Evolutionary conservation across 2,888 invertebrate species (phyloP), one percentile per base, ranked within the genome.

Genomic region (Cremastinae sp.): DNA sequence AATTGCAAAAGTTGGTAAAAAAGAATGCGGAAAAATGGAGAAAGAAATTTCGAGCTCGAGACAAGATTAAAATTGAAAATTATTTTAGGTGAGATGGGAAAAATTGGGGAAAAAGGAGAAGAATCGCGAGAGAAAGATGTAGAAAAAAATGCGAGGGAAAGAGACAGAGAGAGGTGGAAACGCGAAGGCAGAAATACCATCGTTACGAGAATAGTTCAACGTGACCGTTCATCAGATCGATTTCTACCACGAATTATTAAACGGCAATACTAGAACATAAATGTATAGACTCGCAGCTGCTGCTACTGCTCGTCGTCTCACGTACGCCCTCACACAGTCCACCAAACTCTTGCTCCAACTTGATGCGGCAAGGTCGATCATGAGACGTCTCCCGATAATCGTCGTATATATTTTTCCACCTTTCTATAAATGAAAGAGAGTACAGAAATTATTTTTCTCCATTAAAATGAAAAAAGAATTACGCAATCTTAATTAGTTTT

Each of bases 151-250:
- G 51, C 22, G 53, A 53, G 53, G 58, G 51, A 47, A 62, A 58
- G 35, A 12, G 51, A 10, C 20, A 49, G 47, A 58, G 14, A 45
- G 64, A 45, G 22, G 35, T 35, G 20, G 66, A 74, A 51, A 61
- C 56, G 66, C 78, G 71, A 75, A 62, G 74, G 78, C 78, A 80
- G 79, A 81, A 82, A 83, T 80, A 79, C 75, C 71, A 70, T 78
- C 71, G 75, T 78, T 81, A 82, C 81, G 78, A 80, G 81, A 83
- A 81, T 83, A 83, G 82, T 81, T 83, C 75, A 82, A 81, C 82
- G 82, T 83, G 82, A 83, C 83, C 82, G 81, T 83, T 82, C 79
- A 79, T 76, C 76, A 79, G 80, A 81, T 83, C 83, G 83, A 83
- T 83, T 80, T 80, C 51, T 74, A 78, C 72, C 70, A 79, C 81